Evolutionary conservation across 2,888 invertebrate genomes (phyloP).

Genomic region (Allygus modestus): DNA sequence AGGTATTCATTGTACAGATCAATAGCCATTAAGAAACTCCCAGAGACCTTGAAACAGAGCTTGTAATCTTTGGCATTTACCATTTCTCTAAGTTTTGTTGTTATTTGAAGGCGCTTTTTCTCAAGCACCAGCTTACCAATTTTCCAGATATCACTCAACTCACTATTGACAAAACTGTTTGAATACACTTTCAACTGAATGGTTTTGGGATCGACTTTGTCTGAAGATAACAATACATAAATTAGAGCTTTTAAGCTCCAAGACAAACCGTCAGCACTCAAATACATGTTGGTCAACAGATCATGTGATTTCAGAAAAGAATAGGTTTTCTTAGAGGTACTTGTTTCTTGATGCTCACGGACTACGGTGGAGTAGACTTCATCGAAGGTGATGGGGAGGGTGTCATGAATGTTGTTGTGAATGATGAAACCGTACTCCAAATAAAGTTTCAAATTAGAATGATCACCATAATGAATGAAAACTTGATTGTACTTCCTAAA

Average conservation of each 20-base stretch:
- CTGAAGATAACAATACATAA: constrained; percentile 68
- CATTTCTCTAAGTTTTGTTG: constrained; percentile 61
- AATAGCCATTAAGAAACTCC: constrained; percentile 67
- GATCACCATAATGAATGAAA: constrained; percentile 93
- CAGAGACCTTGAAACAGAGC: constrained; percentile 44
- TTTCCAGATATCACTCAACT: constrained; percentile 61
- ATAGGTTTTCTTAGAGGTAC: constrained; percentile 74
- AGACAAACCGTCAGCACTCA: constrained; percentile 69
- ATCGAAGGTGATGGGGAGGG: constrained; percentile 79
- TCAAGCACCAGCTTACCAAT: constrained; percentile 62
- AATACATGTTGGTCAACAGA: constrained; percentile 73
- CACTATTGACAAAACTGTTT: constrained; percentile 60
- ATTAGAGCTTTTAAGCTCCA: constrained; percentile 70
- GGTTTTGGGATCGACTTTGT: constrained; percentile 66
- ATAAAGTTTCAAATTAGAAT: constrained; percentile 88
- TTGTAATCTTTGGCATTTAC: constrained; percentile 48
- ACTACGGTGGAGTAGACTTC: constrained; percentile 74
- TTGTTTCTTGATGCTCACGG: constrained; percentile 63
- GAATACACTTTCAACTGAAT: constrained; percentile 65
- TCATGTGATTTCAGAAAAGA: constrained; percentile 81
- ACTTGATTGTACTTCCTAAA: constrained; percentile 84
- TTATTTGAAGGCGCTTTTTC: constrained; percentile 60
- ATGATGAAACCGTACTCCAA: constrained; percentile 93
- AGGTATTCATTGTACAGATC: constrained; percentile 68
- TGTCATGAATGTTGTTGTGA: constrained; percentile 83